Evolutionary conservation across 2,113 vertebrate species (phyloP).

Genomic region (Patagioenas fasciata): DNA sequence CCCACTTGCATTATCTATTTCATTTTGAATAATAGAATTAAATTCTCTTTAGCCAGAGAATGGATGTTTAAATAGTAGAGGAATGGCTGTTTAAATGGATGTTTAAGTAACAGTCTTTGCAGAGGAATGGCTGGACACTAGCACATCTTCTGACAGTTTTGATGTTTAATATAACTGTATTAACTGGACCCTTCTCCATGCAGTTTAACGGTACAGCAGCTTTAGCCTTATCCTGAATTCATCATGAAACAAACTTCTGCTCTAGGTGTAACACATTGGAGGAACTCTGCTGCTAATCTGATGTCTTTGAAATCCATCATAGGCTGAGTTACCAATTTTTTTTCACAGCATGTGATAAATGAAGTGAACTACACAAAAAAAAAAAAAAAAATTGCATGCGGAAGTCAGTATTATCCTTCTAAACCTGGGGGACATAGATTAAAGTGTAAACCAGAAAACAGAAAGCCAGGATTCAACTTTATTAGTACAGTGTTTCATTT

Average conservation of each 20-base stretch:
- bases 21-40: not conserved
- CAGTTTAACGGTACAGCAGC: not conserved
- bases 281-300: not conserved
- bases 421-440: not conserved
- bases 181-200: not conserved
- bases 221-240: not conserved
- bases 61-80: fast-evolving
- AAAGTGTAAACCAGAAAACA: not conserved
- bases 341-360: not conserved
- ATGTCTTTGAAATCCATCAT: not conserved
- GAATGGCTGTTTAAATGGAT: fast-evolving
- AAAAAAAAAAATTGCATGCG: not conserved
- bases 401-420: not conserved
- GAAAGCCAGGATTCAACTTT: not conserved
- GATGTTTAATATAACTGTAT: not conserved
- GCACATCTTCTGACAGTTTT: not conserved
- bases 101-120: not conserved
- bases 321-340: not conserved
- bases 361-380: not conserved
- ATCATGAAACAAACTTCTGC: not conserved
- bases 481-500: not conserved
- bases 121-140: not conserved
- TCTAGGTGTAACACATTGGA: not conserved
- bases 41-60: not conserved
- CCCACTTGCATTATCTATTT: not conserved